Base-by-base conservation (phyloP, 2,113 vertebrate genomes). In the Nansenia antarctica region DNA sequence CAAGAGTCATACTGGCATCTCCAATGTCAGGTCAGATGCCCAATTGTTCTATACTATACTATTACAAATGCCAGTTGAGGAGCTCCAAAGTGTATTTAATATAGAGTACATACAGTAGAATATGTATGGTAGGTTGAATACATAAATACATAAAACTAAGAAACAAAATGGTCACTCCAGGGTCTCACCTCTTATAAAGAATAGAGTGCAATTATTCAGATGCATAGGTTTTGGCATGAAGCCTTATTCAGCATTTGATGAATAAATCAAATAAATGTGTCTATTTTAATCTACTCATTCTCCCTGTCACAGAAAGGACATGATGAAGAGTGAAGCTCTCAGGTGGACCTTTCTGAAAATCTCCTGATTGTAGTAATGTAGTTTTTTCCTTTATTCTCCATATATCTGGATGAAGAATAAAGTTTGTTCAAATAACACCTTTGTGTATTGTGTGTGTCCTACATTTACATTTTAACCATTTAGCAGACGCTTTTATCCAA, bases 291-390 rank as follows among this genome's bases (percentile, higher is more conserved):
- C 45, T 2, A 49, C 20, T n/a, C 6, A 22, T 49, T 7, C 20
- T 49, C 18, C 3, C n/a, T 49, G 45, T 2, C n/a, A 49, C 45
- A 49, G 45, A 49, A 49, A 49, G 45, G 45, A n/a, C n/a, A 49
- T 5, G 45, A 20, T 49, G 18, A 88, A 71, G 88, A 91, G 74
- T 90, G 72, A 90, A 67, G 35, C 59, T 47, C 34, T 59, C 24
- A 39, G 54, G 6, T 0, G 12, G 42, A 66, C 20, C 27, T 9
- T 53, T 39, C 31, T 24, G 15, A 29, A 58, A 37, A 1, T 1
- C 26, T 52, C 62, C 3, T 9, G 47, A 3, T 15, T 65, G 32
- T 65, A 77, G 66, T 68, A 3, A 63, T 52, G 53, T 72, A 78
- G 70, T 27, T 8, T 45, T 73, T 53, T 18, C 67, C n/a, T 69